Conservation (phyloP, 2,888 invertebrate species). For the Chrysotoxum bicinctum region DNA sequence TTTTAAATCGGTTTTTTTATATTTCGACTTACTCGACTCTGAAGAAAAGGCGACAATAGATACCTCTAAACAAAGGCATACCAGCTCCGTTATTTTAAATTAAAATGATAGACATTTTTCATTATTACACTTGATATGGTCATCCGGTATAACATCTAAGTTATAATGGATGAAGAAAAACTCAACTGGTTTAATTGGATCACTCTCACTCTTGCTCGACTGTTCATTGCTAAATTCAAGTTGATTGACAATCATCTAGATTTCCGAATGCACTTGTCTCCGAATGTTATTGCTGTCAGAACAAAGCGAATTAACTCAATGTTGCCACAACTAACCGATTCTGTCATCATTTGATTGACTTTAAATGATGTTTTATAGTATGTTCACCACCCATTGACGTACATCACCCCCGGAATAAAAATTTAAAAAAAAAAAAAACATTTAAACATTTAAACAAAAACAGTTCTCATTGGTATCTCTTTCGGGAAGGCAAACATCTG, state of each 20-base stretch:
- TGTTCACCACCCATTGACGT: slow-evolving; percentile 50
- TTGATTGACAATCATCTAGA: slow-evolving; percentile 5
- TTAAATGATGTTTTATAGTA: slow-evolving; percentile 39
- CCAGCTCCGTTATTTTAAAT: not conserved
- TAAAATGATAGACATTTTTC: not conserved
- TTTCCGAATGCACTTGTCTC: slow-evolving; percentile 3
- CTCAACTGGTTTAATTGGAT: not conserved
- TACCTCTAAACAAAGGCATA: too few species aligned
- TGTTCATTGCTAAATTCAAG: slow-evolving; percentile 16
- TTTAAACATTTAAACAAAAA: not conserved
- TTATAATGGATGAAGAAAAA: not conserved
- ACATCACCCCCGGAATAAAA: slow-evolving; percentile 14
- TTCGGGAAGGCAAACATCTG: slow-evolving; percentile 56
- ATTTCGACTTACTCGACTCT: too few species aligned
- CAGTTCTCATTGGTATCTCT: slow-evolving; percentile 12
- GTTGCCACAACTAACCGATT: slow-evolving; percentile 15
- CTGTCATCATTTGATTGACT: slow-evolving; percentile 55
- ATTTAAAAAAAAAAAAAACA: slow-evolving; percentile 5
- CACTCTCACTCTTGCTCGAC: not conserved
- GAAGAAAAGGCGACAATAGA: too few species aligned
- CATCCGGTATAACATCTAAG: not conserved
- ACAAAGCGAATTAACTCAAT: slow-evolving; percentile 30
- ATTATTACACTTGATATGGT: not conserved
- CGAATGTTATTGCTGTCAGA: slow-evolving; percentile 24
- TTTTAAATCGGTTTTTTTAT: too few species aligned